These are phyloP conservation scores for Anabas testudineus DNA, from an alignment of 2,797 vertebrate genomes.

Conservation along the genomic window DNA sequence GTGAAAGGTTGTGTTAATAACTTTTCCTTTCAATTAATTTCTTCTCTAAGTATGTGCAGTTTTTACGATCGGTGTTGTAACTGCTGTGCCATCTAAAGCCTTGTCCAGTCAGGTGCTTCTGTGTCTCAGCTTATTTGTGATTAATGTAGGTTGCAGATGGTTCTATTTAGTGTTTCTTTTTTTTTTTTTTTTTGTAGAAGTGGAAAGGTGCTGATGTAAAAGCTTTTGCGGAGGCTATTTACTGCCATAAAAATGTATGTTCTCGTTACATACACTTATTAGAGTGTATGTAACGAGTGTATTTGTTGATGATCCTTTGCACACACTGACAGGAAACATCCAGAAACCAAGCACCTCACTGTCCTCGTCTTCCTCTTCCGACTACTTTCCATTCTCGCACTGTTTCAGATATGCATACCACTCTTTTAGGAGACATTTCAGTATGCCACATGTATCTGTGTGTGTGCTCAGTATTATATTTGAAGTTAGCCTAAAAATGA, in stretches of 20 bases:
- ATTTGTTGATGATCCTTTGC: neutral
- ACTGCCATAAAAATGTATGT: too few species aligned
- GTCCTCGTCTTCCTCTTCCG: neutral
- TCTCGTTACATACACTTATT: too few species aligned
- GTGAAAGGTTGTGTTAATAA: constrained; percentile 2
- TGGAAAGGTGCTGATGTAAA: neutral
- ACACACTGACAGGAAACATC: neutral
- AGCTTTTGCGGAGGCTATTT: neutral
- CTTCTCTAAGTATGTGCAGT: neutral
- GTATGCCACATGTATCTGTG: neutral
- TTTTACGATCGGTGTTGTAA: constrained; percentile 2
- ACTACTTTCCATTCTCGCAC: neutral
- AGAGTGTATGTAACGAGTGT: too few species aligned
- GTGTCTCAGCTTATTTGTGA: neutral
- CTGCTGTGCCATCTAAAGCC: neutral
- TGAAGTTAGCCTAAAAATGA: constrained; percentile 63
- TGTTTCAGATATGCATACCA: constrained; percentile 20
- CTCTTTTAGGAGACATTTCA: constrained; percentile 17
- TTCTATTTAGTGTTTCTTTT: neutral
- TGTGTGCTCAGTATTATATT: constrained; percentile 26
- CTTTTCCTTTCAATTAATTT: constrained; percentile 16
- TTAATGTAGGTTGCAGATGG: neutral
- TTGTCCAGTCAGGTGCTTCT: neutral
- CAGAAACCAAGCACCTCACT: too few species aligned
- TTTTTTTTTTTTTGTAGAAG: neutral